Conservation (phyloP, 2,888 invertebrate genomes). For the Drosophila ochracea region DNA sequence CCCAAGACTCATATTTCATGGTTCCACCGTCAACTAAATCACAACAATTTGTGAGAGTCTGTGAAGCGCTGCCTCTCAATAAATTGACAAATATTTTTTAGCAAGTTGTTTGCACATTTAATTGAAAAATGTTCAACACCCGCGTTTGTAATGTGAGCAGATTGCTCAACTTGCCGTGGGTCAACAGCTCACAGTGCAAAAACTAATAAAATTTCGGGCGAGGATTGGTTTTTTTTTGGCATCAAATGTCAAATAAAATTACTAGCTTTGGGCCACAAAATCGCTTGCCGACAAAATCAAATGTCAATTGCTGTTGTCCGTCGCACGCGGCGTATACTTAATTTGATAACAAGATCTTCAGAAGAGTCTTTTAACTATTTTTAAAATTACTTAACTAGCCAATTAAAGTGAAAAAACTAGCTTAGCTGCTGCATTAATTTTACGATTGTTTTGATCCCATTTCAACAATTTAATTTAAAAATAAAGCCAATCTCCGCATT, state of each 20-base stretch:
- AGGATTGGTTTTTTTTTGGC: conserved; percentile 14
- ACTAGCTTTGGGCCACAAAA: conserved; percentile 15
- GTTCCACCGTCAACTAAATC: conserved; percentile 23
- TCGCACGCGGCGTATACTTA: conserved; percentile 29
- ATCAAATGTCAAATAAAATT: conserved; percentile 38
- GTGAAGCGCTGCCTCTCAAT: conserved; percentile 35
- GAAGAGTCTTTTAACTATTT: not conserved
- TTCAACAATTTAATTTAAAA: conserved; percentile 36
- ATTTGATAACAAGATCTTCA: conserved; percentile 10
- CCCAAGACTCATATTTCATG: conserved; percentile 47
- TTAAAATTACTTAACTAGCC: not conserved
- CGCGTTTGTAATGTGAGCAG: conserved; percentile 45
- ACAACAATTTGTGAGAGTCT: conserved; percentile 21
- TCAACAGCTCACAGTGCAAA: conserved; percentile 39
- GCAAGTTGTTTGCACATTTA: conserved; percentile 50
- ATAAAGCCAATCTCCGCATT: conserved; percentile 53
- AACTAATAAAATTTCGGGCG: conserved; percentile 46
- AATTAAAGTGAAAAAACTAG: conserved; percentile 2
- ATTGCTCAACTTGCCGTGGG: conserved; percentile 36
- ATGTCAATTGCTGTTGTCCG: not conserved
- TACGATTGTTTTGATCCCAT: conserved; percentile 4
- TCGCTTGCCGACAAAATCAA: conserved; percentile 11
- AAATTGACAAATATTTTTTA: conserved; percentile 41
- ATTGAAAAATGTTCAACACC: conserved; percentile 63
- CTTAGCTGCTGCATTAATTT: conserved; percentile 22